Evolutionary conservation across 2,797 vertebrate genomes (phyloP).

Genomic region (Schizopygopsis malacanthus): DNA sequence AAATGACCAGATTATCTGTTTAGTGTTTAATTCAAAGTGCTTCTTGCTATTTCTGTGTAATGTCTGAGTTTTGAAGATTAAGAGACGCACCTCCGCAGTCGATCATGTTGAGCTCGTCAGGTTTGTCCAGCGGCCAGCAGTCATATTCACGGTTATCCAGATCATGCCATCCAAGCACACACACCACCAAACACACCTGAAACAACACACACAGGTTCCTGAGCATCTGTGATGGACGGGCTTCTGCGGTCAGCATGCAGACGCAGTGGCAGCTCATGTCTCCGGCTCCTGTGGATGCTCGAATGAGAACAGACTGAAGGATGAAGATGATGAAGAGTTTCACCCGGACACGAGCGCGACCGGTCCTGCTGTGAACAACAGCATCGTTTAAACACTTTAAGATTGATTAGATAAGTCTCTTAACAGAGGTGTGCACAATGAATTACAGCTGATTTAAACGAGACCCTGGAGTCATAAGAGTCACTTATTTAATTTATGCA

Average conservation of each 20-base stretch:
- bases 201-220: not conserved
- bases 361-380: not conserved
- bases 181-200: conserved; percentile 4
- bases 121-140: conserved; percentile 86
- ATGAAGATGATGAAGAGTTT: conserved; percentile 5
- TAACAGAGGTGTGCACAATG: not conserved
- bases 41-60: not conserved
- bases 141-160: conserved; percentile 88
- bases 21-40: not conserved
- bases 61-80: not conserved
- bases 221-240: not conserved
- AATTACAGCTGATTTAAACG: not conserved
- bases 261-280: not conserved
- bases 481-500: no score
- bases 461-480: no score
- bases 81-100: conserved; percentile 79
- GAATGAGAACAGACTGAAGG: conserved; percentile 1
- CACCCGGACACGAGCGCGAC: not conserved
- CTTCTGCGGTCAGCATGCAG: not conserved
- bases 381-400: not conserved
- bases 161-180: conserved; percentile 80
- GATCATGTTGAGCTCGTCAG: conserved; percentile 85
- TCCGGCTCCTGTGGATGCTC: not conserved
- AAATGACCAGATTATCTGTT: no score
- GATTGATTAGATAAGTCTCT: not conserved